Evolutionary conservation across 2,113 vertebrate species (phyloP).

Genomic region (Formicarius rufipectus): DNA sequence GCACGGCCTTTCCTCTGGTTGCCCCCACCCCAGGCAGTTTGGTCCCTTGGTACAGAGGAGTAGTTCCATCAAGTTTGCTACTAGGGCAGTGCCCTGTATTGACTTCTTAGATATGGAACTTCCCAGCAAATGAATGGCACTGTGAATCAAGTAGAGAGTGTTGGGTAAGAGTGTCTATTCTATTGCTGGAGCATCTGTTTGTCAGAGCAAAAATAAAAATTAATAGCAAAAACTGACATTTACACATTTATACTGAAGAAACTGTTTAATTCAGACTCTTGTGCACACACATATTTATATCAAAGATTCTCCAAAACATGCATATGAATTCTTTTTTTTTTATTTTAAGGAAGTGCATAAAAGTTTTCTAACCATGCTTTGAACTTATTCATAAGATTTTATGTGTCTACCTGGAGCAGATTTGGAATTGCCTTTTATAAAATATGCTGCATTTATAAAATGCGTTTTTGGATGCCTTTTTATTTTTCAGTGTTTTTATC

Average conservation of each 20-base stretch:
- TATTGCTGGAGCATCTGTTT: conserved; percentile 20
- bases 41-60: too few species aligned
- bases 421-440: conserved; percentile 66
- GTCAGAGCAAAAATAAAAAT: conserved; percentile 22
- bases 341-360: conserved; percentile 45
- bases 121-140: background rate
- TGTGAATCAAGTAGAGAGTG: background rate
- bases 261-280: background rate
- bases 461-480: conserved; percentile 64
- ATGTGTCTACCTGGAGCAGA: conserved; percentile 71
- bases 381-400: conserved; percentile 75
- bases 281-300: background rate
- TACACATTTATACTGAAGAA: conserved; percentile 32
- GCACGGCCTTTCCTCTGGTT: background rate
- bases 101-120: background rate
- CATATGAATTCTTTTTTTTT: conserved; percentile 26
- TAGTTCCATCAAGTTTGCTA: background rate
- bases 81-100: background rate
- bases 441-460: conserved; percentile 70
- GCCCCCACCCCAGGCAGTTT: too few species aligned
- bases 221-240: background rate
- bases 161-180: background rate
- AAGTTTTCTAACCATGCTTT: conserved; percentile 64
- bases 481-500: conserved; percentile 68
- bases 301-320: conserved; percentile 47